Conservation (phyloP, 2,797 vertebrate genomes). For the Anabacerthia variegaticeps region DNA sequence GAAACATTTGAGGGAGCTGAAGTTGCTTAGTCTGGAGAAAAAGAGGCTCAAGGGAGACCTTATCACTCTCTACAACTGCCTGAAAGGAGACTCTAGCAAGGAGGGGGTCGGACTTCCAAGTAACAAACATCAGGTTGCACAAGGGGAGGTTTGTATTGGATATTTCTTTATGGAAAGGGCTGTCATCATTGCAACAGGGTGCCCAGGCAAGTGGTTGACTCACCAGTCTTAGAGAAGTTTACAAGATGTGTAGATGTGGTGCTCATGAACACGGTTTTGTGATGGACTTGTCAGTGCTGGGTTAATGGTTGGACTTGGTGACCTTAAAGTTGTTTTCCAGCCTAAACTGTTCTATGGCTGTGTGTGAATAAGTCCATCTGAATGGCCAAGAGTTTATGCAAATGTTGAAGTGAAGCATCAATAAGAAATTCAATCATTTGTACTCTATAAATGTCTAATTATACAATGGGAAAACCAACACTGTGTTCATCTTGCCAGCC, state of each 20-base stretch:
- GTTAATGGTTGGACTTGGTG: neutral
- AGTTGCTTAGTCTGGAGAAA: neutral
- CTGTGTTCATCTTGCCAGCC: slow-evolving; percentile 49
- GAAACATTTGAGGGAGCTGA: neutral
- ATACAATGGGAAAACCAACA: slow-evolving; percentile 50
- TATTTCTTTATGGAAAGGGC: neutral
- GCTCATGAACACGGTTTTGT: neutral
- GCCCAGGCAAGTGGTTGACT: neutral
- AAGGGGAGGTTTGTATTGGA: neutral
- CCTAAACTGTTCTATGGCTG: neutral
- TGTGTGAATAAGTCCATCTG: slow-evolving; percentile 47
- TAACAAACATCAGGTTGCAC: neutral
- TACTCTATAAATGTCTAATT: slow-evolving; percentile 74
- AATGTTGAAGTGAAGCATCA: slow-evolving; percentile 67
- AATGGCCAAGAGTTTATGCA: slow-evolving; percentile 73
- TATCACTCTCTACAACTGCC: neutral
- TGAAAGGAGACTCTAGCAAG: neutral
- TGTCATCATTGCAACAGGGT: neutral
- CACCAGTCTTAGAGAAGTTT: neutral
- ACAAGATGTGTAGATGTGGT: neutral
- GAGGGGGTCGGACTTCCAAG: neutral
- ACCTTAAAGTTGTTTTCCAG: neutral
- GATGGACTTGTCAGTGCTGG: neutral
- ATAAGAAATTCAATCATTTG: slow-evolving; percentile 72
- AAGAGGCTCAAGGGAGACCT: neutral